Evolutionary conservation across 2,888 invertebrate species (phyloP).

Genomic region (Diarsia mendica): DNA sequence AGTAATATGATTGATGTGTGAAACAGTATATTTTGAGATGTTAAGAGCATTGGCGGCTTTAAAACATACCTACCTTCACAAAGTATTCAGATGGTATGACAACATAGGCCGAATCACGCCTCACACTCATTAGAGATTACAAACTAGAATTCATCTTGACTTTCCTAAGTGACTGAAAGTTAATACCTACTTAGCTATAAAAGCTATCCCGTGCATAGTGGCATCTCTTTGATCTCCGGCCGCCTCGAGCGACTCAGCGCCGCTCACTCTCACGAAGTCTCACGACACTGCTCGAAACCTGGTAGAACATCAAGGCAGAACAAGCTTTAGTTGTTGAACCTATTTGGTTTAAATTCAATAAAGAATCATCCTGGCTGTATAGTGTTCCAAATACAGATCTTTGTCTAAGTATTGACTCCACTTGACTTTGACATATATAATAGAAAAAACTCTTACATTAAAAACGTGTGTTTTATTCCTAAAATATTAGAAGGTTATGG

Average conservation of each 20-base stretch:
- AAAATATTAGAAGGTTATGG: no score
- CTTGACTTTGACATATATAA: no score
- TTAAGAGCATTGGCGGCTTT: not conserved
- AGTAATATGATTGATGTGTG: not conserved
- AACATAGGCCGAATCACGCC: not conserved
- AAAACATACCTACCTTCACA: not conserved
- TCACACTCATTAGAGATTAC: not conserved
- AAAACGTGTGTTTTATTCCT: no score
- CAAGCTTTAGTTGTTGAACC: not conserved
- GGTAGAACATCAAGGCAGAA: not conserved
- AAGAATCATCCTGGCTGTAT: no score
- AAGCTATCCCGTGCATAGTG: not conserved
- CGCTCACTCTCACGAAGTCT: not conserved
- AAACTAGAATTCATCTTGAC: not conserved
- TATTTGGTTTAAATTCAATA: no score
- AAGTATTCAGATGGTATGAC: not conserved
- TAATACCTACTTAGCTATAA: not conserved
- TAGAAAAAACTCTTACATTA: no score
- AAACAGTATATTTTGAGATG: constrained; percentile 22
- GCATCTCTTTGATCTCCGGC: constrained; percentile 13
- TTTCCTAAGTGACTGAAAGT: not conserved
- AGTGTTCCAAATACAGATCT: no score
- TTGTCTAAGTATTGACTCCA: no score
- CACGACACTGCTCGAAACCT: not conserved
- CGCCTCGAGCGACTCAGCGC: constrained; percentile 11